phyloP scores from a whole-genome alignment of 2,888 invertebrate species.

The Drosophila meridiana region DNA sequence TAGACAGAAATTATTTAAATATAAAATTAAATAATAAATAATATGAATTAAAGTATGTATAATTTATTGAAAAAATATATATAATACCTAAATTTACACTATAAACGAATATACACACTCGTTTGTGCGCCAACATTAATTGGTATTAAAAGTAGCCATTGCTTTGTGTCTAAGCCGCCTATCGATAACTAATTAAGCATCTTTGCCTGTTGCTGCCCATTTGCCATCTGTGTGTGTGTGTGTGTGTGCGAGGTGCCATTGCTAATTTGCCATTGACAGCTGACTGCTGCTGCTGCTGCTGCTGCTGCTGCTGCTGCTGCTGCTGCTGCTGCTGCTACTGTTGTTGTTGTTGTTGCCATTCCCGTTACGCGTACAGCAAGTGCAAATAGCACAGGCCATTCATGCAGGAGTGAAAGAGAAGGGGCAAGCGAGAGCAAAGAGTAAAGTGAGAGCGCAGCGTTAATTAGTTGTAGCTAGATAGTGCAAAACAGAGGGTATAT shows the following conservation, averaged over 20 bases:
- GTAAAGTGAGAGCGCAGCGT: background rate
- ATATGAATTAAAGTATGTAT: background rate
- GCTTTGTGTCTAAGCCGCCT: constrained; percentile 16
- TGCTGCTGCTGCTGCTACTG: constrained; percentile 3
- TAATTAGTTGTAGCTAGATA: background rate
- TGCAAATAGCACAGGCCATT: constrained; percentile 6
- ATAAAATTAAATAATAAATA: background rate
- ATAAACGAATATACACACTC: background rate
- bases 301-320: constrained; percentile 1
- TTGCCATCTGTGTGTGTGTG: background rate
- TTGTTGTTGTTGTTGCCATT: constrained; percentile 17
- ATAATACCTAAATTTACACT: background rate
- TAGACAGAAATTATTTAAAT: background rate
- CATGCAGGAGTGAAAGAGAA: constrained; percentile 15
- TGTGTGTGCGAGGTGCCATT: constrained; percentile 8
- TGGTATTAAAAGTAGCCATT: background rate
- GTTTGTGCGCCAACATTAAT: background rate
- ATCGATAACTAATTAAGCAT: constrained; percentile 58
- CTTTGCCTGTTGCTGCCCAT: constrained; percentile 3
- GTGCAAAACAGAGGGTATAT: background rate
- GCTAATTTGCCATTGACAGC: constrained; percentile 38
- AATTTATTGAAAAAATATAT: background rate
- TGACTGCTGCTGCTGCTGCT: constrained; percentile 20
- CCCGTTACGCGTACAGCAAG: constrained; percentile 25
- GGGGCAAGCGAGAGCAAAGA: background rate